Conservation (phyloP, 2,888 invertebrate species). For the Timandra comae region DNA sequence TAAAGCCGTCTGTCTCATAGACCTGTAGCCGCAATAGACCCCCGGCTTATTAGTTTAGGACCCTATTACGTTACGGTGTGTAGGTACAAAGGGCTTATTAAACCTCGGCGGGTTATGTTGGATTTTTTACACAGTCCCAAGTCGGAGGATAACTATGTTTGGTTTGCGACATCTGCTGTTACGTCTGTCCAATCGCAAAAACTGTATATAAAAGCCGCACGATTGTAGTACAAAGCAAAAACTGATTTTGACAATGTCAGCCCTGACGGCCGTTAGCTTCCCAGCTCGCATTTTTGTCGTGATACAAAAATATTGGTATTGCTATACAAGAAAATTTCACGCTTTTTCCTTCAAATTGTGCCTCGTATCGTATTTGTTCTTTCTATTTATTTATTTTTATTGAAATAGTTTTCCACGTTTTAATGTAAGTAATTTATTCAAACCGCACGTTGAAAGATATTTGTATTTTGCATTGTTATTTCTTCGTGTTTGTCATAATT, state of each 20-base stretch:
- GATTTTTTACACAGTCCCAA: conserved; percentile 40
- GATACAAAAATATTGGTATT: no score
- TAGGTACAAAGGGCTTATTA: conserved; percentile 59
- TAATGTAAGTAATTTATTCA: conserved; percentile 8
- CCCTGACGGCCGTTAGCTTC: conserved; percentile 4
- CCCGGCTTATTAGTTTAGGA: conserved; percentile 67
- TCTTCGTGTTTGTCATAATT: conserved; percentile 19
- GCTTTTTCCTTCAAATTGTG: no score
- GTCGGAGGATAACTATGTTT: conserved; percentile 56
- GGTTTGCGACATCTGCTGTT: conserved; percentile 51
- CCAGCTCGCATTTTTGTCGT: neutral
- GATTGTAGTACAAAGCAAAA: conserved; percentile 36
- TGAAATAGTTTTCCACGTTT: no score
- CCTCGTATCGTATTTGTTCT: no score
- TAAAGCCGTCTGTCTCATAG: conserved; percentile 48
- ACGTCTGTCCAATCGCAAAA: conserved; percentile 43
- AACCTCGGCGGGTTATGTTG: conserved; percentile 39
- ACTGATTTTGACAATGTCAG: conserved; percentile 50
- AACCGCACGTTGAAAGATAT: conserved; percentile 15
- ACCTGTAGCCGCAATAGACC: conserved; percentile 42
- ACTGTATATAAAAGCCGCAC: conserved; percentile 42
- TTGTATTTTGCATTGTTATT: conserved; percentile 19
- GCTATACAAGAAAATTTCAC: no score
- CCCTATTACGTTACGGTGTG: conserved; percentile 58
- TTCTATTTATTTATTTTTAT: neutral